A percentile compares a stretch with the other conserved stretches of the same genome.
These are phyloP conservation scores for Neodiprion fabricii DNA, from an alignment of 1,140 invertebrate genomes.

Conservation along the genomic window DNA sequence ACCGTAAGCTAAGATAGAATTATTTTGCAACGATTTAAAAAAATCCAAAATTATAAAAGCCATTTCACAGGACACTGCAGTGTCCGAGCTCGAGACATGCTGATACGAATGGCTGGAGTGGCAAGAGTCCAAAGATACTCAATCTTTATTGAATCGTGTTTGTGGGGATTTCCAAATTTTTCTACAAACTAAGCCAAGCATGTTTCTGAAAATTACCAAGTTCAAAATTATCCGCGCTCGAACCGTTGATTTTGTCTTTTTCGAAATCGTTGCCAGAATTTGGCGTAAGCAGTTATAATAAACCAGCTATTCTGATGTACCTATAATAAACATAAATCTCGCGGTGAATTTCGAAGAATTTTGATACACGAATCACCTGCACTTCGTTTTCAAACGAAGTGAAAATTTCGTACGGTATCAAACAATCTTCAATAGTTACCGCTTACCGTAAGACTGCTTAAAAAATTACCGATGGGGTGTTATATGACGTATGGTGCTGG, in stretches of 20 bases:
- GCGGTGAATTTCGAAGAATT: constrained; percentile 39
- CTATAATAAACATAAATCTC: constrained; percentile 25
- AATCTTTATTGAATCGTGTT: no score
- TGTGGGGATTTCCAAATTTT: no score
- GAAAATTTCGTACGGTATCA: not conserved
- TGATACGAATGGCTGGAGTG: no score
- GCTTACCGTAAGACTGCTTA: constrained; percentile 51
- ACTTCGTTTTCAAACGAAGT: not conserved
- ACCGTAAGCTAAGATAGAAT: constrained; percentile 58
- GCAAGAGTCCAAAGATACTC: no score
- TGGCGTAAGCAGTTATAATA: constrained; percentile 17
- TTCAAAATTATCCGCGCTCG: not conserved
- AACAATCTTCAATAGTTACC: constrained; percentile 41
- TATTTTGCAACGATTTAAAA: constrained; percentile 49
- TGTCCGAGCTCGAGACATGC: no score
- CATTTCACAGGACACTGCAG: no score
- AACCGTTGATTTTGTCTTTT: constrained; percentile 6
- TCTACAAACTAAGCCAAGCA: no score
- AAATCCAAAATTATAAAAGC: constrained; percentile 1
- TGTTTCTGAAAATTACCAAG: no score
- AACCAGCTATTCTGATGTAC: constrained; percentile 24
- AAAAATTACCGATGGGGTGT: constrained; percentile 30
- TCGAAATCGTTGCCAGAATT: constrained; percentile 22
- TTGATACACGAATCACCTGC: constrained; percentile 28
- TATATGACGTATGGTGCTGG: constrained; percentile 40